Evolutionary conservation across 2,797 vertebrate genomes (phyloP), one percentile per base, ranked within the genome.

Genomic region (Eupleurogrammus muticus): DNA sequence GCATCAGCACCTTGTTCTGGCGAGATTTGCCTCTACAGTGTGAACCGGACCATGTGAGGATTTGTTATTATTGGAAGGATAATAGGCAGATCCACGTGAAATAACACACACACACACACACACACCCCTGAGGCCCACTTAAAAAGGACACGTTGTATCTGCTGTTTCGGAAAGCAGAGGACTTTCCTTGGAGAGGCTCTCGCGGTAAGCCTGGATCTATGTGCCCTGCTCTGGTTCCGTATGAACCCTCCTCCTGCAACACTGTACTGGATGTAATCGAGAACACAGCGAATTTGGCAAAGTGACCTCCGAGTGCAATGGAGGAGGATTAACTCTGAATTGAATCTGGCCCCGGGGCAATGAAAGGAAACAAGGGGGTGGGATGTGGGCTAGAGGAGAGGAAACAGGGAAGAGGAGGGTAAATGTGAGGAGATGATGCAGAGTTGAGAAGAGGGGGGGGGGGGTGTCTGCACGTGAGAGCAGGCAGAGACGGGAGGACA

Each of bases 231-330:
- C 40, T 42, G 42, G 52, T 61, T 69, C 72, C 66, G 23, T 64
- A 24, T 62, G 53, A 75, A 56, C 47, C 58, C 48, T 40, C 73
- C 38, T 47, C 24, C 13, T 71, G 66, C 54, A 53, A 54, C 65
- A 36, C 13, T 44, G 9, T 44, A 81, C 38, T 60, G 56, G 58
- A 21, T 42, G 17, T 53, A 46, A 57, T 48, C 0, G 1, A 53
- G 60, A 70, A 71, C 21, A 52, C 23, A 73, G 66, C 57, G 63
- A 44, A 56, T 81, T 77, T 79, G 59, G 66, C 70, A 73, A 84
- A 85, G 75, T 78, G 75, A 90, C 79, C 86, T 74, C 66, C 23
- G 53, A 66, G 51, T 42, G 64, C 70, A 77, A 79, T 63, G 51
- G 55, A 76, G 48, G 68, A 19, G 61, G 81, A 84, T 89, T 87